phyloP scores from a whole-genome alignment of 2,888 invertebrate species.

The Atethmia centrago region DNA sequence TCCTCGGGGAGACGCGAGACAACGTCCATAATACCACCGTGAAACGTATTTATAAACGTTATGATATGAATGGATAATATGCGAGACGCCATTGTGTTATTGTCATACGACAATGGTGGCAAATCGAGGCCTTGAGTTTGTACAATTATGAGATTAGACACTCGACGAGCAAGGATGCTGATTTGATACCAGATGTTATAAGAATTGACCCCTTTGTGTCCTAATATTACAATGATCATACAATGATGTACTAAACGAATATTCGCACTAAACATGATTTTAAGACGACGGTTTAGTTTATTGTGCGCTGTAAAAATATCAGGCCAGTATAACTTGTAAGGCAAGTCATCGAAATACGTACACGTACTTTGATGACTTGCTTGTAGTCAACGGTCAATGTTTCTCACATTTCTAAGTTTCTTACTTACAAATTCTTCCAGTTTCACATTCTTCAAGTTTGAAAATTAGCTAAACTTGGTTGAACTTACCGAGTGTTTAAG shows the following conservation, averaged over 20 bases:
- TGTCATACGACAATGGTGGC: slow-evolving; percentile 75
- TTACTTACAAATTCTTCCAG: not conserved
- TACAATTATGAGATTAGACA: slow-evolving; percentile 85
- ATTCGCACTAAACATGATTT: slow-evolving; percentile 54
- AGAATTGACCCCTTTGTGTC: slow-evolving; percentile 72
- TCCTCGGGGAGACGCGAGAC: slow-evolving; percentile 87
- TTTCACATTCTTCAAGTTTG: not conserved
- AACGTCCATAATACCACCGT: slow-evolving; percentile 85
- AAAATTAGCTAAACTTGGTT: not conserved
- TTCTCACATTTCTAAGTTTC: slow-evolving; percentile 7
- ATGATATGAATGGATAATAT: slow-evolving; percentile 90
- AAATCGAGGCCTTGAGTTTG: slow-evolving; percentile 81
- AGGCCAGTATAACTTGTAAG: slow-evolving; percentile 30
- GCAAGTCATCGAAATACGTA: not conserved
- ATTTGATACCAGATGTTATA: slow-evolving; percentile 71
- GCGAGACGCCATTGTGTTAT: slow-evolving; percentile 80
- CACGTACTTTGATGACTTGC: too few relatives aligned
- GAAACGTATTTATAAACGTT: slow-evolving; percentile 89
- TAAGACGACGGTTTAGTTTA: slow-evolving; percentile 45
- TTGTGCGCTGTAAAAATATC: slow-evolving; percentile 20
- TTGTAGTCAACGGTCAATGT: slow-evolving; percentile 5
- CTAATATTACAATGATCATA: slow-evolving; percentile 61
- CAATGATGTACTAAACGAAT: slow-evolving; percentile 50
- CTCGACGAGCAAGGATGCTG: slow-evolving; percentile 73
- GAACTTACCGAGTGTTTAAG: not conserved